Evolutionary conservation across 1,140 invertebrate species (phyloP).

Genomic region (Tetragonula clypearis): DNA sequence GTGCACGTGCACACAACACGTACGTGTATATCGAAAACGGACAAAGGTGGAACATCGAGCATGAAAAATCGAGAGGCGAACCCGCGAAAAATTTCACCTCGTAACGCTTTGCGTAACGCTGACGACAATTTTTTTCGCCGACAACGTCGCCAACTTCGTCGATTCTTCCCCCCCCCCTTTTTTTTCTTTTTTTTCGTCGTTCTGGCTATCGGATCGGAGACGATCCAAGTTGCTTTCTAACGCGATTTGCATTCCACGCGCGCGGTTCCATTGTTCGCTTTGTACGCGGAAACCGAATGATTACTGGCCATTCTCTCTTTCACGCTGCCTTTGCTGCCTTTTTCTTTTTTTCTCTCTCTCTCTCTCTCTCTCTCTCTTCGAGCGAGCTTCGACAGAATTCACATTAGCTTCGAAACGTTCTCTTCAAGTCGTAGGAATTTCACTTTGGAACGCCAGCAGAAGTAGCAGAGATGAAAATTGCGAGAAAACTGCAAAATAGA

Average conservation of each 20-base stretch:
- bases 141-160: not conserved
- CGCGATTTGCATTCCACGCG: conserved; percentile 20
- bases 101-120: conserved; percentile 22
- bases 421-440: not conserved
- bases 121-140: not conserved
- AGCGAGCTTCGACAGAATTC: not conserved
- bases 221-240: not conserved
- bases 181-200: not conserved
- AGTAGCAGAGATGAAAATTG: too few species aligned
- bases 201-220: conserved; percentile 1
- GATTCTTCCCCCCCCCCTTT: not conserved
- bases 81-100: conserved; percentile 49
- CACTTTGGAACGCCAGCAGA: not conserved
- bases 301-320: conserved; percentile 16
- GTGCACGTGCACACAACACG: conserved; percentile 1
- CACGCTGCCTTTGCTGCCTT: not conserved
- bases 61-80: conserved; percentile 10
- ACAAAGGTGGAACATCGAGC: conserved; percentile 8
- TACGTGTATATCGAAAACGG: conserved; percentile 46
- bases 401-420: not conserved
- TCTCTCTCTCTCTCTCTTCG: not conserved
- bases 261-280: not conserved
- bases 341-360: too few species aligned
- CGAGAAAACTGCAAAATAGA: not conserved
- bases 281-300: not conserved